Base-by-base conservation (phyloP, 2,113 vertebrate species). In the Passerina amoena region DNA sequence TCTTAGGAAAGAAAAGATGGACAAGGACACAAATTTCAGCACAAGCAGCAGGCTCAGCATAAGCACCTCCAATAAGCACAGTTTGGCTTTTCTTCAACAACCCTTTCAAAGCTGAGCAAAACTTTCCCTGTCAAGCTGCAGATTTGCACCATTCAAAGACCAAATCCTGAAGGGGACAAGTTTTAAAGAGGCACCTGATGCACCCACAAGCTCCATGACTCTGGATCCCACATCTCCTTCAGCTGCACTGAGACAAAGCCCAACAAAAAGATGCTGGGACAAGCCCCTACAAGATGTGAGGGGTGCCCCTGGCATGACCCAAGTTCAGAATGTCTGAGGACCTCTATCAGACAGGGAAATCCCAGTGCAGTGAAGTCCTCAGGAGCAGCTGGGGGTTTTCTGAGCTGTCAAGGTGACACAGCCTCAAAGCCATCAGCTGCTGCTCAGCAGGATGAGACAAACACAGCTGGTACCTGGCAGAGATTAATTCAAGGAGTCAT, bases 391-490 rank as follows among this genome's bases (percentile, higher is more conserved):
- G 60, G 79, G 90, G 82, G 53, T 88, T 93, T 94, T 59, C 85
- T 5, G 75, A 73, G 90, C 94, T 91, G 75, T 70, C 90, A 90
- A 56, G 94, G 93, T 81, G 92, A 93, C 90, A 85, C 27, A 60
- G 60, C 80, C 93, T 82, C 92, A 78, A 75, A 96, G 85, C 6
- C 0, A 73, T 45, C 5, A 1, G 85, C 7, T 47, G 75, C 56
- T 86, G 68, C 79, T 93, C 88, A 33, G 80, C 76, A 59, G 86
- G 76, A 94, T 33, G 88, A 96, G 80, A 79, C 86, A 93, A 96
- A 96, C 94, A 95, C 88, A 94, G 96, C 96, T 96, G 94, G 82
- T 94, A 96, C 90, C 94, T 94, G 90, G 60, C 60, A 60, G 68
- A 95, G 92, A 93, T 96, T 83, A 94, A 94, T 84, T 88, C 88